phyloP scores from a whole-genome alignment of 2,888 invertebrate genomes.

The Atrina japonica region DNA sequence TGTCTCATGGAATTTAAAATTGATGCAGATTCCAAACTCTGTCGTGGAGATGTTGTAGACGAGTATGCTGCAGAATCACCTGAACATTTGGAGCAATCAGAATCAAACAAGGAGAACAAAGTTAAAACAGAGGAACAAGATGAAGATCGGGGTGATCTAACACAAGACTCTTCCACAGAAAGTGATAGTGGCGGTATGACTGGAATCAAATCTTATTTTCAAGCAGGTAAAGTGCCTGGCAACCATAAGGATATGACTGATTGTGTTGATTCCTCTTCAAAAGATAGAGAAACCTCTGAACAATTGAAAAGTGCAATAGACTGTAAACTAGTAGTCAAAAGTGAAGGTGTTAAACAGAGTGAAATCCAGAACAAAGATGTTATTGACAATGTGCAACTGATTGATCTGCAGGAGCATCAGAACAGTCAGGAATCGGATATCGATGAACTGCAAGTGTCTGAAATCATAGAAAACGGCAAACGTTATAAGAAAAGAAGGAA shows the following conservation, averaged over 20 bases:
- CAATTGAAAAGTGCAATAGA: neutral
- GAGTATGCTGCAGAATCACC: slow-evolving; percentile 1
- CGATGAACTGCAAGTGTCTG: slow-evolving; percentile 23
- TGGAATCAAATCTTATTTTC: neutral
- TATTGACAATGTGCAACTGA: neutral
- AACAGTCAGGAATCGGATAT: slow-evolving; percentile 8
- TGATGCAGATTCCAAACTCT: neutral
- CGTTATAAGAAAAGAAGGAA: slow-evolving; percentile 3
- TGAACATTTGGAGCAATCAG: neutral
- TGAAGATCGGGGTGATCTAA: neutral
- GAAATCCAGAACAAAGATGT: neutral
- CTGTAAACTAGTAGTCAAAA: neutral
- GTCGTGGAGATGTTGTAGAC: slow-evolving; percentile 6
- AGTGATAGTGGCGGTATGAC: neutral
- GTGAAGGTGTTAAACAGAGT: neutral
- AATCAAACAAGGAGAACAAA: neutral
- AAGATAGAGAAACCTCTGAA: neutral
- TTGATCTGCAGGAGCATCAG: neutral
- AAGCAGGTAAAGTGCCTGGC: no score
- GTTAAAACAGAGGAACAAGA: neutral
- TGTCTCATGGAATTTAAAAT: slow-evolving; percentile 42
- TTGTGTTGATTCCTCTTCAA: neutral
- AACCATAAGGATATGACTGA: no score
- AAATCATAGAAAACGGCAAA: slow-evolving; percentile 23
- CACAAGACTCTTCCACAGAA: neutral